Evolutionary conservation across 2,113 vertebrate genomes (phyloP).

Genomic region (Clarias gariepinus): DNA sequence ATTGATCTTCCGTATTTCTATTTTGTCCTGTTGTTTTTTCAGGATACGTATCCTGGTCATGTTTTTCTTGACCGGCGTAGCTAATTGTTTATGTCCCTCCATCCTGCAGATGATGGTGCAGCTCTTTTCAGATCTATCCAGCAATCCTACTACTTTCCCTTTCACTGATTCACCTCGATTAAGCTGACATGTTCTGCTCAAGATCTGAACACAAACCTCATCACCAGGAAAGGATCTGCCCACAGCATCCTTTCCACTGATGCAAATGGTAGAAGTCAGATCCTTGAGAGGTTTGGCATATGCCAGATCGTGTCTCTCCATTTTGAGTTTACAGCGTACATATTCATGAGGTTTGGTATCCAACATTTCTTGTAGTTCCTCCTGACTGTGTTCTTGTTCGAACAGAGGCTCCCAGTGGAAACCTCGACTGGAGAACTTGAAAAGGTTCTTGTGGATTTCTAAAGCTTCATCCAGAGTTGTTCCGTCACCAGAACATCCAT

Average conservation of each 20-base stretch:
- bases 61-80: slow-evolving; percentile 23
- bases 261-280: slow-evolving; percentile 23
- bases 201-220: slow-evolving; percentile 45
- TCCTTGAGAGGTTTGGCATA: slow-evolving; percentile 37
- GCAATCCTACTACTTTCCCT: slow-evolving; percentile 37
- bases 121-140: slow-evolving; percentile 10
- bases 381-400: slow-evolving; percentile 9
- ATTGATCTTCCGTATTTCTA: slow-evolving; percentile 7
- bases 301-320: slow-evolving; percentile 29
- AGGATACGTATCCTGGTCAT: slow-evolving; percentile 32
- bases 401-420: not conserved
- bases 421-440: not conserved
- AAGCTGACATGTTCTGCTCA: not conserved
- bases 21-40: not conserved
- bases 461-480: not conserved
- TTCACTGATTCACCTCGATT: not conserved
- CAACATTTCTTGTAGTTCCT: slow-evolving; percentile 16
- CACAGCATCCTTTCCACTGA: slow-evolving; percentile 35
- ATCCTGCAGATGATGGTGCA: slow-evolving; percentile 39
- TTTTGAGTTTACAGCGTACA: slow-evolving; percentile 44
- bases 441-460: not conserved
- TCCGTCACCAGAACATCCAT: too few species aligned
- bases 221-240: slow-evolving; percentile 45
- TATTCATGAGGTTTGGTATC: slow-evolving; percentile 15
- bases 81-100: not conserved